A percentile compares a stretch with the other conserved stretches of the same genome.
Conservation (phyloP, 2,113 vertebrate species). For the Galemys pyrenaicus region DNA sequence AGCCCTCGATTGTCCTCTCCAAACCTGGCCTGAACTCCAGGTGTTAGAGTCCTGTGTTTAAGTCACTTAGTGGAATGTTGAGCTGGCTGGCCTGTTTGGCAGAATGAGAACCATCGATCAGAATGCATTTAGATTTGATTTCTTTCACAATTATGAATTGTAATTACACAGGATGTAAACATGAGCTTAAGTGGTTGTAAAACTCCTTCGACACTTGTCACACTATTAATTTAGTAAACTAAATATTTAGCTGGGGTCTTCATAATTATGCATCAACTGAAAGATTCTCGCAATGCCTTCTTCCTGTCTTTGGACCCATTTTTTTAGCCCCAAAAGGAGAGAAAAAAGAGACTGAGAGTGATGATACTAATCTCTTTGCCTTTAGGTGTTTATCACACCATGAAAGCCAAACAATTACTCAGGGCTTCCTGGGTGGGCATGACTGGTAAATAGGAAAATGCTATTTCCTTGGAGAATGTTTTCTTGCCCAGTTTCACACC, state of each 20-base stretch:
- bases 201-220: slow-evolving; percentile 56
- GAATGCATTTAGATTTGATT: slow-evolving; percentile 53
- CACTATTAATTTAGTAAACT: slow-evolving; percentile 70
- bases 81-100: background rate
- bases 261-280: slow-evolving; percentile 38
- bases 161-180: slow-evolving; percentile 71
- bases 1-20: background rate
- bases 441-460: slow-evolving; percentile 60
- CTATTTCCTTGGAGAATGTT: slow-evolving; percentile 61
- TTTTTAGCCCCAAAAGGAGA: background rate
- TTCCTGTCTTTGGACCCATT: background rate
- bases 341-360: slow-evolving; percentile 44
- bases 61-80: background rate
- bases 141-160: slow-evolving; percentile 61
- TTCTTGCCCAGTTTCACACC: slow-evolving; percentile 1
- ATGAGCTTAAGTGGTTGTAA: slow-evolving; percentile 58
- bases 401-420: slow-evolving; percentile 71
- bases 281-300: background rate
- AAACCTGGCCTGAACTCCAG: background rate
- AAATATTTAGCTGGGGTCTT: slow-evolving; percentile 54
- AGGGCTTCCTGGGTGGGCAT: slow-evolving; percentile 58
- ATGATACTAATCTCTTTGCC: slow-evolving; percentile 66
- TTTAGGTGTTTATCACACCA: slow-evolving; percentile 72
- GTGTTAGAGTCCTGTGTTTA: background rate
- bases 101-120: slow-evolving; percentile 51